Percentiles rank a stretch among this genome's conserved stretches.
phyloP scores from a whole-genome alignment of 2,888 invertebrate genomes.

The Morpho achilles region DNA sequence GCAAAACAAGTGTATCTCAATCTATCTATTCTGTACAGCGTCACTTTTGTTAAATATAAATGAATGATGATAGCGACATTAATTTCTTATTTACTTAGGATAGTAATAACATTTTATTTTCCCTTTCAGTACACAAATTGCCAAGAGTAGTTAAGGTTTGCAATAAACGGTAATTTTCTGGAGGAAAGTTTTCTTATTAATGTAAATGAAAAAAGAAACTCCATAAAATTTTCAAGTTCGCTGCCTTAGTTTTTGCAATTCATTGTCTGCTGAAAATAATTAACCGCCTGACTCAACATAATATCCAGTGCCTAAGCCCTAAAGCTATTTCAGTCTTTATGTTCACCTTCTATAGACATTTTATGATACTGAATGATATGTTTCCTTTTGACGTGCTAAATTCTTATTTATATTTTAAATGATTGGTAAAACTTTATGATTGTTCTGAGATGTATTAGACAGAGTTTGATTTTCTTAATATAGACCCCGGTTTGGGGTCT shows the following conservation, averaged over 20 bases:
- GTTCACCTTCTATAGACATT: neutral
- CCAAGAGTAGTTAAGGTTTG: conserved; percentile 6
- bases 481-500: too few species aligned
- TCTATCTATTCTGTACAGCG: neutral
- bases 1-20: too few species aligned
- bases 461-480: too few species aligned
- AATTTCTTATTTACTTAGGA: too few species aligned
- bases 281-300: conserved; percentile 68
- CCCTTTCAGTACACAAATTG: conserved; percentile 2
- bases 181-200: neutral
- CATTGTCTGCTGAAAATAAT: conserved; percentile 70
- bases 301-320: conserved; percentile 17
- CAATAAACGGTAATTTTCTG: conserved; percentile 4
- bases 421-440: too few species aligned
- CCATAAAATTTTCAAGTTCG: neutral
- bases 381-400: too few species aligned
- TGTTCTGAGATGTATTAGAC: too few species aligned
- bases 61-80: too few species aligned
- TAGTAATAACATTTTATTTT: too few species aligned
- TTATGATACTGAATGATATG: neutral
- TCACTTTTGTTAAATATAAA: too few species aligned
- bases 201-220: conserved; percentile 1
- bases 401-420: too few species aligned
- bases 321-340: conserved; percentile 13
- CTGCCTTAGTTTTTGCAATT: conserved; percentile 42